Conservation (phyloP, 2,888 invertebrate species). For the Linyphia triangularis region DNA sequence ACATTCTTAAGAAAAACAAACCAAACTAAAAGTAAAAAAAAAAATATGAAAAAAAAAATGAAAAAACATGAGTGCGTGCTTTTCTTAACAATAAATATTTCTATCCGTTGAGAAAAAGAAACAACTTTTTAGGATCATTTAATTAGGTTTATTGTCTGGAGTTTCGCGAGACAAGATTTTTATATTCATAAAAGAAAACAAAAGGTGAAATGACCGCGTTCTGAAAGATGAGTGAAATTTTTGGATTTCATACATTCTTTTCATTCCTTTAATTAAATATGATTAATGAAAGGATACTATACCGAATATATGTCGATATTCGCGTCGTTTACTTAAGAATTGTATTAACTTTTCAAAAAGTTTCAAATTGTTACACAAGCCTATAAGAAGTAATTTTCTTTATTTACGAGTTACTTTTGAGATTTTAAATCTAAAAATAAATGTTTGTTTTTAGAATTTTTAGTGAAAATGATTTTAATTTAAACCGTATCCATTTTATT, state of each 20-base stretch:
- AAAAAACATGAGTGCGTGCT: background rate
- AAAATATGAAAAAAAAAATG: background rate
- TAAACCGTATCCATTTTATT: too few species aligned
- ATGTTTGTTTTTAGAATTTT: too few species aligned
- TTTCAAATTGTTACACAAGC: too few species aligned
- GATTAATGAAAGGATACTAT: background rate
- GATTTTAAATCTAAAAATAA: too few species aligned
- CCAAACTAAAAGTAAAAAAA: background rate
- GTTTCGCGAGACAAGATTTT: slow-evolving; percentile 1
- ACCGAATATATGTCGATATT: background rate
- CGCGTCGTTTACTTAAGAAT: too few species aligned
- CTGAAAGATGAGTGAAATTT: background rate
- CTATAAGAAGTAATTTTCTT: too few species aligned
- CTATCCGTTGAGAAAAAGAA: background rate
- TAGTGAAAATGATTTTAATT: too few species aligned
- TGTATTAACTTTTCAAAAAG: too few species aligned
- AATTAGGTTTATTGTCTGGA: slow-evolving; percentile 33
- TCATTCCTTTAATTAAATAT: background rate
- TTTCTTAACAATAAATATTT: slow-evolving; percentile 20
- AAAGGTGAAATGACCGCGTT: background rate
- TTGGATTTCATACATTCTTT: background rate
- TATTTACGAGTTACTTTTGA: too few species aligned
- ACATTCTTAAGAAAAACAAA: background rate
- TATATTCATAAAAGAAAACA: background rate
- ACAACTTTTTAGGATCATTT: slow-evolving; percentile 21